Base-by-base conservation (phyloP, 2,888 invertebrate species). In the Ectemnius cavifrons region DNA sequence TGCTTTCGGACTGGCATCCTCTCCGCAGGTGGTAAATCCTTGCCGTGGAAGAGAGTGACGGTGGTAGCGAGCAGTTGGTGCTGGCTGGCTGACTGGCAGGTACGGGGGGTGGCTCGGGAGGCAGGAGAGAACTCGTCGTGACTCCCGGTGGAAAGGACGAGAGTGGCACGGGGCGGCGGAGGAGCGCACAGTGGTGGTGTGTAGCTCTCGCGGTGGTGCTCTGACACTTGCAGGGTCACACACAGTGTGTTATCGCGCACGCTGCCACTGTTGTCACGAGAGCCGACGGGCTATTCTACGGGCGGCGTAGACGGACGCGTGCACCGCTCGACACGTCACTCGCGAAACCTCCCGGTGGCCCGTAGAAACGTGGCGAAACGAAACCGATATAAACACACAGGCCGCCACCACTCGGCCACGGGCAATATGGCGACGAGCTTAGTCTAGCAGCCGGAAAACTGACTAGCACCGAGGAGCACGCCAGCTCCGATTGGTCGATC, bases 1-100 rank as follows among this genome's bases (percentile, higher is more conserved):
- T 95, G 94, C 93, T 95, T 95, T 91, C 94, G 94, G 91, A 94
- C 94, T 91, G 94, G 94, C 94, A 95, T 94, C 92, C 92, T 88
- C 64, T 70, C 67, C 71, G 13, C 20, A 68, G 56, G 58, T 49
- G 58, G 3, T 69, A 63, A 56, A 67, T 77, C 68, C 71, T 66
- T 61, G 37, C 11, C 62, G 52, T 45, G 60, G 63, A 46, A 28
- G 68, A 16, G 61, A 64, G 60, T 46, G n/a, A 46, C n/a, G 11
- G 23, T 23, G 23, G 23, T 23, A 37, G n/a, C 59, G 52, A 16
- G 52, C 37, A 37, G 37, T 37, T 37, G 37, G 37, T 37, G 37
- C 37, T 16, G 52, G 52, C 5, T 16, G 52, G 16, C 52, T 14
- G 52, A 52, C 16, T 16, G 52, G 52, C 52, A 16, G 52, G 16